A percentile compares a stretch with the other conserved stretches of the same genome.
Evolutionary conservation across 2,888 invertebrate species (phyloP).

Genomic region (Eucera pruinosa): DNA sequence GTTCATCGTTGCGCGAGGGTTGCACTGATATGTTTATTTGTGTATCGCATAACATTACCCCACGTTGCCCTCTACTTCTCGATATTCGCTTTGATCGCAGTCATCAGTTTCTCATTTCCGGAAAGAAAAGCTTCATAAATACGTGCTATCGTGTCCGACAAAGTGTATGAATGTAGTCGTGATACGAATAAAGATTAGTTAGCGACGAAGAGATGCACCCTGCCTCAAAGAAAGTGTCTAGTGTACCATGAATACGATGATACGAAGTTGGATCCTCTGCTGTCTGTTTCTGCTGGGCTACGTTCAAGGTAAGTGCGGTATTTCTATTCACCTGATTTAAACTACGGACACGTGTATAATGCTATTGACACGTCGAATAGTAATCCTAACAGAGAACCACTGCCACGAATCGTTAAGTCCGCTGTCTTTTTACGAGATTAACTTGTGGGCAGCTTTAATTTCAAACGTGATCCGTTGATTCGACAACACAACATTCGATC

Average conservation of each 20-base stretch:
- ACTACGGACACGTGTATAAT: slow-evolving; percentile 23
- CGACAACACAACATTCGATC: no score
- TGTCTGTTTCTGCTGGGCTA: slow-evolving; percentile 43
- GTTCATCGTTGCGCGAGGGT: slow-evolving; percentile 40
- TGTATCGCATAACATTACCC: background rate
- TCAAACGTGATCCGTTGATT: no score
- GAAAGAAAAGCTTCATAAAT: background rate
- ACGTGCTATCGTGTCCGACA: background rate
- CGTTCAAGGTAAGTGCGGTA: slow-evolving; percentile 45
- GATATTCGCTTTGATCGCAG: background rate
- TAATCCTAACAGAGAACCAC: background rate
- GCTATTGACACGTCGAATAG: no score
- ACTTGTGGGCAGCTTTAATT: no score
- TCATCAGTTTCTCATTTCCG: no score
- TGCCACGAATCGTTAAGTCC: background rate
- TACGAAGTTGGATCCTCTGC: slow-evolving; percentile 43
- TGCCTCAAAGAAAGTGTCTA: slow-evolving; percentile 34
- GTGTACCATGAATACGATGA: slow-evolving; percentile 50
- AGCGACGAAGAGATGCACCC: slow-evolving; percentile 25
- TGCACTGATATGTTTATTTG: no score
- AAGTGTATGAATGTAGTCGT: slow-evolving; percentile 50
- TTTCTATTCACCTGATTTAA: background rate
- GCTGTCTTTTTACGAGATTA: background rate
- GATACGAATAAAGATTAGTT: slow-evolving; percentile 33
- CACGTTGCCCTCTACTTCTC: slow-evolving; percentile 12